Base-by-base conservation (phyloP, 2,113 vertebrate species). In the Caranx melampygus region DNA sequence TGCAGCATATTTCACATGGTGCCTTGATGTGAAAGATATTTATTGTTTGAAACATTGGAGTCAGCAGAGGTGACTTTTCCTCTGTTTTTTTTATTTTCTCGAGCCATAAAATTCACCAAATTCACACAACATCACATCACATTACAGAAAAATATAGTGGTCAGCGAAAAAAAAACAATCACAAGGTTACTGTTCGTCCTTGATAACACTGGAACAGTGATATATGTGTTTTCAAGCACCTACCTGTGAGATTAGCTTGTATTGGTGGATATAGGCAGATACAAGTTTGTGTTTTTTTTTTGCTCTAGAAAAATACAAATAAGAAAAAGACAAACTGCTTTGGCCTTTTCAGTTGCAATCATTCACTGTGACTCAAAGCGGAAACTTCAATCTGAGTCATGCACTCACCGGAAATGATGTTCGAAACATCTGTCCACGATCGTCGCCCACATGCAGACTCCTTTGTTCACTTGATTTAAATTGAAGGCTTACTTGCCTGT, bases 281-380 rank as follows among this genome's bases (percentile, higher is more conserved):
- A 66, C 7, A 2, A 16, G 6, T 35, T 21, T 35, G 21, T 64
- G 42, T 63, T 68, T 16, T 6, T 51, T 71, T 12, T 67, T 60
- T 37, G 14, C n/a, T 61, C 49, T 35, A 37, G 80, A n/a, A 16
- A 78, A 55, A 66, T 44, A 4, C 52, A 57, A n/a, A 71, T 37
- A 37, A 37, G 2, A 42, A 42, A 9, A 63, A 72, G 26, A 10
- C 16, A 11, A 64, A 61, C 16, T 9, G 13, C n/a, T 71, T 45
- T 44, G 40, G 40, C 6, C 33, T 69, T 57, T 74, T 64, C n/a
- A 65, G 33, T 58, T 54, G 60, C 35, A 1, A 33, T 18, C 6
- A 42, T 42, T 2, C 11, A 8, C 10, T 7, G 10, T 42, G 40
- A 10, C 35, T 37, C 40, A 10, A 42, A 42, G 40, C 40, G 8